A percentile compares a stretch with the other conserved stretches of the same genome.
Evolutionary conservation across 2,797 vertebrate species (phyloP).

Genomic region (Potorous gilbertii): DNA sequence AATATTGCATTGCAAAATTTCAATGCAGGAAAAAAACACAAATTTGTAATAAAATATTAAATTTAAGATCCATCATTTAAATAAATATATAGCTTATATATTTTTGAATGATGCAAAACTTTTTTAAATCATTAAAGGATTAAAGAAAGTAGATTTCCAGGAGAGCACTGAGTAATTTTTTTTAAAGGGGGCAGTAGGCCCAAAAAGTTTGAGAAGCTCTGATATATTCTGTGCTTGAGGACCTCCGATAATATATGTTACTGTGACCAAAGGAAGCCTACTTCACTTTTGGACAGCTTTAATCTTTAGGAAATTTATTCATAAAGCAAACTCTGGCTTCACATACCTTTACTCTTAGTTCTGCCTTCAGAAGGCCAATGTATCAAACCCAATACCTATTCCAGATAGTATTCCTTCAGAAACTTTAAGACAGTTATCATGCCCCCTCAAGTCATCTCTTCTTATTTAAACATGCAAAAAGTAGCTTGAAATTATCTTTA

Average conservation of each 20-base stretch:
- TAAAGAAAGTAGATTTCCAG: too few relatives aligned
- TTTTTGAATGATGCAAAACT: too few relatives aligned
- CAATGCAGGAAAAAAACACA: too few relatives aligned
- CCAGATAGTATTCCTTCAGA: neutral
- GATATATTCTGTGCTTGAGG: neutral
- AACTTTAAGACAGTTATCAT: neutral
- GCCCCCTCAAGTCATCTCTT: neutral
- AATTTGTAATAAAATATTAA: too few relatives aligned
- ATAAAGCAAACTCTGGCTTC: neutral
- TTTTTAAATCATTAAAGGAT: too few relatives aligned
- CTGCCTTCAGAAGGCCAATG: neutral
- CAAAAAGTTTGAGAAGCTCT: too few relatives aligned
- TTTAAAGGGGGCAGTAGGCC: too few relatives aligned
- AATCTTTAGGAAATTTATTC: neutral
- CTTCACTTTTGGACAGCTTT: neutral
- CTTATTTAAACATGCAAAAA: neutral
- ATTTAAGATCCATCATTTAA: too few relatives aligned
- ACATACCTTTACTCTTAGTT: neutral
- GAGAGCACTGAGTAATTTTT: too few relatives aligned
- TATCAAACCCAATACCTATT: neutral
- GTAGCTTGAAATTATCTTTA: neutral
- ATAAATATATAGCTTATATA: too few relatives aligned
- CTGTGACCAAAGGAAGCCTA: neutral
- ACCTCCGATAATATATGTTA: neutral
- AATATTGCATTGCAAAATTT: too few relatives aligned